These are phyloP conservation scores for Botia almorhae DNA, from an alignment of 2,797 vertebrate species.

Conservation along the genomic window DNA sequence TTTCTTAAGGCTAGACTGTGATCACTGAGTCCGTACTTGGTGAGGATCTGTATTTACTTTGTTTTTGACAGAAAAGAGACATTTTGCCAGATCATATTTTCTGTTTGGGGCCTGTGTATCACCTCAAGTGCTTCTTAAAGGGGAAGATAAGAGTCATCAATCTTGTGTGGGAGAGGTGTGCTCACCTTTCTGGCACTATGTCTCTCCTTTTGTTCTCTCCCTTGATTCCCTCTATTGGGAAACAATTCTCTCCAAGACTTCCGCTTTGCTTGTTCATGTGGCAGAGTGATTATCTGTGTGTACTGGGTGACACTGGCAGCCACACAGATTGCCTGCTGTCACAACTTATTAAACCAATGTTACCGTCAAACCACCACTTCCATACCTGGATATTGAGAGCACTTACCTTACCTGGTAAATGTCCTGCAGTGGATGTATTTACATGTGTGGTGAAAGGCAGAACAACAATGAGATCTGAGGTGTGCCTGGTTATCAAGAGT, in stretches of 20 bases:
- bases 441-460: not conserved
- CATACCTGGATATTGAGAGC: not conserved
- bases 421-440: not conserved
- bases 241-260: conserved; percentile 17
- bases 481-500: not conserved
- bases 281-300: not conserved
- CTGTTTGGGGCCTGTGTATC: not conserved
- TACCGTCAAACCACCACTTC: not conserved
- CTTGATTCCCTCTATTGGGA: not conserved
- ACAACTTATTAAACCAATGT: not conserved
- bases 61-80: not conserved
- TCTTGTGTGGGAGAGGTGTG: conserved; percentile 2
- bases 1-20: not conserved
- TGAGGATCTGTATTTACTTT: no score
- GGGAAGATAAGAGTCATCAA: not conserved
- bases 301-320: not conserved
- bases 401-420: not conserved
- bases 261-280: conserved; percentile 1
- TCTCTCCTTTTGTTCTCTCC: conserved; percentile 26
- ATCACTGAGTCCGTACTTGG: no score
- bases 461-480: not conserved
- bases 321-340: not conserved
- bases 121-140: not conserved
- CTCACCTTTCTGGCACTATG: conserved; percentile 20
- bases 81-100: not conserved